Evolutionary conservation across 2,113 vertebrate genomes (phyloP).

Genomic region (Rhinopithecus roxellana): DNA sequence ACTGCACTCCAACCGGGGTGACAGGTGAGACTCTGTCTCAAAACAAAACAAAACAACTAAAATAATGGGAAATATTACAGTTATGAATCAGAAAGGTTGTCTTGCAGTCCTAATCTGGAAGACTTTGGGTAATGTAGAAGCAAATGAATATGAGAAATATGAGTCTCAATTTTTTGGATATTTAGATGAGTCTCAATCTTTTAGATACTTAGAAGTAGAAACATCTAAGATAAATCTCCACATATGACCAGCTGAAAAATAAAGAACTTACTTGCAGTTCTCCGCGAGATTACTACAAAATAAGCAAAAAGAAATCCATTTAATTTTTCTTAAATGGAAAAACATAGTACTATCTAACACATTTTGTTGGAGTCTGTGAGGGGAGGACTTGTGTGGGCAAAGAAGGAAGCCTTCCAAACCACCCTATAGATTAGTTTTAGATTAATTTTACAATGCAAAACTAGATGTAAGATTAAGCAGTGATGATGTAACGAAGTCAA

Average conservation of each 20-base stretch:
- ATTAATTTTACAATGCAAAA: not conserved
- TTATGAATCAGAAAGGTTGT: not conserved
- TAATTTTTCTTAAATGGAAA: constrained; percentile 23
- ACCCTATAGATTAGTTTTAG: not conserved
- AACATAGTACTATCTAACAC: not conserved
- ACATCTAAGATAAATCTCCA: not conserved
- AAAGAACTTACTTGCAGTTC: constrained; percentile 56
- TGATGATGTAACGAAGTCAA: not conserved
- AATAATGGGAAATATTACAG: not conserved
- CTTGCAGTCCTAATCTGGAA: not conserved
- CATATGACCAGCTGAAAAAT: not conserved
- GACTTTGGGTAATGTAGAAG: not conserved
- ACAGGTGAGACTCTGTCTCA: too few species aligned
- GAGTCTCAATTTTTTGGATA: not conserved
- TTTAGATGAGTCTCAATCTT: not conserved
- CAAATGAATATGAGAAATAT: not conserved
- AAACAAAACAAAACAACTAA: too few species aligned
- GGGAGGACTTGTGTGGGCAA: not conserved
- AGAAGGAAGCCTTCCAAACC: not conserved
- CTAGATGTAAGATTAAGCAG: not conserved
- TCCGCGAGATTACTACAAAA: constrained; percentile 57
- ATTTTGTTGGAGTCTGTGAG: not conserved
- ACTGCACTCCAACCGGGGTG: too few species aligned
- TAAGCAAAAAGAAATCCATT: constrained; percentile 28
- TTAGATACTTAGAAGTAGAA: not conserved